These are phyloP conservation scores for Takifugu ocellatus DNA, from an alignment of 2,797 vertebrate species.

Conservation along the genomic window DNA sequence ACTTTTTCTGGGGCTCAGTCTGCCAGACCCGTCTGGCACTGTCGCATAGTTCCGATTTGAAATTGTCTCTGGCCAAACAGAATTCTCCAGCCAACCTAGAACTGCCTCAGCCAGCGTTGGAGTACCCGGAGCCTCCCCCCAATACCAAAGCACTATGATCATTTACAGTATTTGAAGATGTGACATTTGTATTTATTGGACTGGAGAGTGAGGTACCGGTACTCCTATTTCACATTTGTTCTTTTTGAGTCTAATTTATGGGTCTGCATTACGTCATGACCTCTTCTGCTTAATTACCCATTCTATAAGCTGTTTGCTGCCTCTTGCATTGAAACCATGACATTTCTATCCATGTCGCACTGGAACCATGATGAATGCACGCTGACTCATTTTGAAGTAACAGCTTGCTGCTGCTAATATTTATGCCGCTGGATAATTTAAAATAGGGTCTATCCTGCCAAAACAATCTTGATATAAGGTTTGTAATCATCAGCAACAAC, in stretches of 20 bases:
- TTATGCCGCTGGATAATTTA: constrained; percentile 1
- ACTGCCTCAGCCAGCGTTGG: constrained; percentile 13
- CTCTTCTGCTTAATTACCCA: not conserved
- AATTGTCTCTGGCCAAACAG: constrained; percentile 24
- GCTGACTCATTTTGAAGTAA: not conserved
- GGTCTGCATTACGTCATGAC: constrained; percentile 7
- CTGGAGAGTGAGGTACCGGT: not conserved
- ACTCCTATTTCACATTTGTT: not conserved
- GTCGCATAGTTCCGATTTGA: constrained; percentile 39
- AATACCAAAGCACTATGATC: constrained; percentile 28
- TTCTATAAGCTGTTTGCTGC: not conserved
- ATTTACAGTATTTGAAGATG: not conserved
- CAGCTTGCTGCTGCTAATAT: not conserved
- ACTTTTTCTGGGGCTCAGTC: constrained; percentile 74
- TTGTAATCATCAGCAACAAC: not conserved
- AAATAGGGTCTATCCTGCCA: constrained; percentile 9
- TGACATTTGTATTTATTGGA: constrained; percentile 40
- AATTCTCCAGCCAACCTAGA: constrained; percentile 10
- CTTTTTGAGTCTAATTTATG: not conserved
- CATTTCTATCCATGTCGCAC: constrained; percentile 6
- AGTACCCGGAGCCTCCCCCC: not conserved
- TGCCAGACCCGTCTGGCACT: constrained; percentile 44
- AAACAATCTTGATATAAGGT: constrained; percentile 2
- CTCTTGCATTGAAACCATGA: not conserved
- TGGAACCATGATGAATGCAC: constrained; percentile 4